Evolutionary conservation across 2,797 vertebrate genomes (phyloP).

Genomic region (Hydrolagus colliei): DNA sequence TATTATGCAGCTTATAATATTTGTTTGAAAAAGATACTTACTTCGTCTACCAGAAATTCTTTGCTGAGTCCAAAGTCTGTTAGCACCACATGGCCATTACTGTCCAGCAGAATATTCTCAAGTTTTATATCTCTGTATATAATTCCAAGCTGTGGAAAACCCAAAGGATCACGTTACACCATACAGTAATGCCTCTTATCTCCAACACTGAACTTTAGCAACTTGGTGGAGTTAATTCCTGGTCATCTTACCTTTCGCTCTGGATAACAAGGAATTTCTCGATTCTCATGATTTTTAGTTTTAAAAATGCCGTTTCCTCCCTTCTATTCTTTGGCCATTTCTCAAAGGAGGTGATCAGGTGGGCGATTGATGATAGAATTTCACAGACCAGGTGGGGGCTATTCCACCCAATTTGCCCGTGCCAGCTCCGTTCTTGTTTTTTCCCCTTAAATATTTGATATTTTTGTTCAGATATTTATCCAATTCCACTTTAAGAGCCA

Average conservation of each 20-base stretch:
- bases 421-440: background rate
- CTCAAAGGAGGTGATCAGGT: too few relatives aligned
- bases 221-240: background rate
- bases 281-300: too few relatives aligned
- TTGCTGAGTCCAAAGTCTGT: conserved; percentile 98
- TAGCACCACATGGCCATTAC: conserved; percentile 85
- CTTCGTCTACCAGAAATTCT: conserved; percentile 88
- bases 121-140: conserved; percentile 97
- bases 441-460: background rate
- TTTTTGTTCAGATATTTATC: background rate
- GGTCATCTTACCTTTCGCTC: too few relatives aligned
- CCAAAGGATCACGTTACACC: conserved; percentile 34
- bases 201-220: background rate
- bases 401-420: background rate
- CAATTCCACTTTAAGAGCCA: background rate
- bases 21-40: conserved; percentile 48
- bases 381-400: background rate
- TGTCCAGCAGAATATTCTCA: conserved; percentile 93
- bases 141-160: conserved; percentile 76
- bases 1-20: conserved; percentile 39
- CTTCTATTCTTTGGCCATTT: too few relatives aligned
- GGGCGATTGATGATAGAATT: background rate
- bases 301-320: too few relatives aligned
- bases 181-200: background rate
- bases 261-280: too few relatives aligned